A percentile compares a stretch with the other conserved stretches of the same genome.
Conservation (phyloP, 2,113 vertebrate species). For the Corapipo altera region DNA sequence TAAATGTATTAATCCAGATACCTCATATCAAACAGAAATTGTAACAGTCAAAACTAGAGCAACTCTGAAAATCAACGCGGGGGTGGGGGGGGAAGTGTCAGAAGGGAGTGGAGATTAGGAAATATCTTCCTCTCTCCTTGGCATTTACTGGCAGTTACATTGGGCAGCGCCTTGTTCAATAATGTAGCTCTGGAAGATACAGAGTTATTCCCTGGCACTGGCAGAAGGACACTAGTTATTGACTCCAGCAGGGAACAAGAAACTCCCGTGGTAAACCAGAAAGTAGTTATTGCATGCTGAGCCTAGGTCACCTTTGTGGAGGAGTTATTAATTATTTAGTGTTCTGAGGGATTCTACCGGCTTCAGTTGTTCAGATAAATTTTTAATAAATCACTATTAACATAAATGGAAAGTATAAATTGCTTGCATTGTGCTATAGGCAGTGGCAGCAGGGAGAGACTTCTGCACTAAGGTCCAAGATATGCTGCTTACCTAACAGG, state of each 20-base stretch:
- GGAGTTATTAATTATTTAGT: conserved; percentile 51
- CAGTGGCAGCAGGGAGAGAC: not conserved
- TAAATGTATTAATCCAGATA: not conserved
- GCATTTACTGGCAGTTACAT: not conserved
- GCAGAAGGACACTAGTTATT: not conserved
- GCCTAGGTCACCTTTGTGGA: conserved; percentile 53
- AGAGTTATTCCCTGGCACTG: not conserved
- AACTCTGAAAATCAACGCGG: not conserved
- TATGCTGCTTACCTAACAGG: conserved; percentile 20
- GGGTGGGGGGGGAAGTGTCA: not conserved
- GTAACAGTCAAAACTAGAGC: not conserved
- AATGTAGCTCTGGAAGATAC: not conserved
- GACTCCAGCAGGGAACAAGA: not conserved
- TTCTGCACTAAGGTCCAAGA: conserved; percentile 14
- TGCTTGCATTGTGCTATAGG: conserved; percentile 30
- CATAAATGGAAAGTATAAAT: conserved; percentile 56
- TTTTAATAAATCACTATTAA: conserved; percentile 63
- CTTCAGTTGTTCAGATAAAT: conserved; percentile 50
- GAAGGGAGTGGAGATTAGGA: not conserved
- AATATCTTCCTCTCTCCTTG: not conserved
- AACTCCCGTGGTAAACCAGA: conserved; percentile 13
- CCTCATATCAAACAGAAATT: not conserved
- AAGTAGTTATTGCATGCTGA: not conserved
- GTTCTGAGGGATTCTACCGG: conserved; percentile 26
- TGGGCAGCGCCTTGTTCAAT: not conserved